Conservation (phyloP, 2,113 vertebrate genomes). For the Speoplatyrhinus poulsoni region DNA sequence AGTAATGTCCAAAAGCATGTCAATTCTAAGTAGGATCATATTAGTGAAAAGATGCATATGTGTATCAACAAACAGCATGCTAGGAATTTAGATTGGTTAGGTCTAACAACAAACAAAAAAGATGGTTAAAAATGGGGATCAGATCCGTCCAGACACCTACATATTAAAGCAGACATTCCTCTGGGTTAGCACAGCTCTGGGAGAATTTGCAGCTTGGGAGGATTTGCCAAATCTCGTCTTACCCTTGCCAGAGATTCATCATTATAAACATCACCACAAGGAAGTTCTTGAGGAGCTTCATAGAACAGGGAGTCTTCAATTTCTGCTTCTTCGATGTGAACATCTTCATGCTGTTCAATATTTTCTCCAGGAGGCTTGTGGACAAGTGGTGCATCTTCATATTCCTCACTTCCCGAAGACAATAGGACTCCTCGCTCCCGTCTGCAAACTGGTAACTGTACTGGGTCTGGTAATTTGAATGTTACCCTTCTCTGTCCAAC, state of each 20-base stretch:
- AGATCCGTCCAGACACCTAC: conserved; percentile 40
- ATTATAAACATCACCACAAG: conserved; percentile 51
- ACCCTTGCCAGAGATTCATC: conserved; percentile 84
- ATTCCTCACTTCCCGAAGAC: conserved; percentile 69
- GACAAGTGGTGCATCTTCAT: conserved; percentile 72
- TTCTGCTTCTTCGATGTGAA: conserved; percentile 39
- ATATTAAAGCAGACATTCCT: conserved; percentile 55
- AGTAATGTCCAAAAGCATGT: too few species aligned
- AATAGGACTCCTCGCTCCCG: conserved; percentile 16
- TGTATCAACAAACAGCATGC: conserved; percentile 54
- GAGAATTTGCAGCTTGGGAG: conserved; percentile 45
- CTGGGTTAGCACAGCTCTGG: conserved; percentile 51
- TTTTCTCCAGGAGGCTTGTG: conserved; percentile 71
- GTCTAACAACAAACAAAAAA: conserved; percentile 43
- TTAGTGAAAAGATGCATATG: not conserved
- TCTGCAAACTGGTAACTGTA: not conserved
- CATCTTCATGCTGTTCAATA: conserved; percentile 36
- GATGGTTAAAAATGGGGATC: conserved; percentile 19
- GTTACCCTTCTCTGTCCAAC: conserved; percentile 5
- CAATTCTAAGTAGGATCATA: not conserved
- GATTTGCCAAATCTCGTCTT: conserved; percentile 65
- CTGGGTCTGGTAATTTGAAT: not conserved
- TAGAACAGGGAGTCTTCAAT: conserved; percentile 76
- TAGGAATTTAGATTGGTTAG: conserved; percentile 32
- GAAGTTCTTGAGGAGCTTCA: conserved; percentile 74